Evolutionary conservation across 2,888 invertebrate species (phyloP), one percentile per base, ranked within the genome.

Genomic region (Synanthedon andrenaeformis): DNA sequence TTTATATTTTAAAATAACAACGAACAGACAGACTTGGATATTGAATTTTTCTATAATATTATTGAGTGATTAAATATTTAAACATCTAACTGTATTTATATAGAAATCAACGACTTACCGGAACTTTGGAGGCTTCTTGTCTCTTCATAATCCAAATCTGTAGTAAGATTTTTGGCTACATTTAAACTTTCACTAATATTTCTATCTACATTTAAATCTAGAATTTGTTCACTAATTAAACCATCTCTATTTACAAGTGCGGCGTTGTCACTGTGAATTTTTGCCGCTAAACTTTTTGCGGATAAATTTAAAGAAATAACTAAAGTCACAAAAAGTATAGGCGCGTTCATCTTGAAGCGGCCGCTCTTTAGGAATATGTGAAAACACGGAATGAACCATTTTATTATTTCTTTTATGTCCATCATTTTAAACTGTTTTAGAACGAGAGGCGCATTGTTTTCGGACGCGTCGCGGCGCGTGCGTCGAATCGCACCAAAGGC

Each of bases 311-410:
- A 49, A 14, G 19, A 17, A 6, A 49, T 17, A 17, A 49, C 8
- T 23, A 49, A 49, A 49, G 4, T 10, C 13, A 49, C 5, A 19
- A 49, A 3, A 11, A 19, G 8, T 19, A 11, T 10, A 4, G 12
- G 14, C 3, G 23, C 17, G 14, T 17, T 19, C 49, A 23, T 17
- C 19, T 19, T 49, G 19, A 10, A 8, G 45, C 14, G 45, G 4
- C 13, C 13, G 14, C 45, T 52, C 59, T 60, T 52, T 69, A 74
- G 74, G 64, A 85, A 67, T 54, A 82, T 73, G 61, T 82, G 82
- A 58, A 85, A 82, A 67, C 86, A 85, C 55, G 84, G 85, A 58
- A 86, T 81, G 53, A 85, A 85, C 86, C 87, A 87, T 65, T 82
- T 87, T 50, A 88, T 88, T 42, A 88, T 80, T 58, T 88, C 88